Conservation (phyloP, 2,113 vertebrate species). For the Strigops habroptila region DNA sequence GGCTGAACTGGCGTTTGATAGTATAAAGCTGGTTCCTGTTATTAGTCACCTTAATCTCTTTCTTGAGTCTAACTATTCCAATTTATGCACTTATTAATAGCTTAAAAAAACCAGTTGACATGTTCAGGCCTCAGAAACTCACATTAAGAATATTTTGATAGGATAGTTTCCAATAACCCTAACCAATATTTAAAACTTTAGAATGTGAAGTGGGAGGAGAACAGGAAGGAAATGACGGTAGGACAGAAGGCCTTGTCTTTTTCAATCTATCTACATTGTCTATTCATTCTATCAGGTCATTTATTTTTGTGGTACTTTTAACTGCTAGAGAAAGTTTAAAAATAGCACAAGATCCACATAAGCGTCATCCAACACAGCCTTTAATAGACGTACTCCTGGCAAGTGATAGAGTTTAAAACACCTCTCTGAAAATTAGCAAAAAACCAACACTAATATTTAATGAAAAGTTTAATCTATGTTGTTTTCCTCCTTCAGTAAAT, state of each 20-base stretch:
- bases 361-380: neutral
- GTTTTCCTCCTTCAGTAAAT: neutral
- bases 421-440: neutral
- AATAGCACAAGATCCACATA: neutral
- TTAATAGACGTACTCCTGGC: neutral
- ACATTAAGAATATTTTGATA: neutral
- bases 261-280: neutral
- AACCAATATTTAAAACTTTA: neutral
- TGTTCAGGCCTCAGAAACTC: neutral
- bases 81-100: neutral
- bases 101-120: neutral
- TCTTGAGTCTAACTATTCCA: neutral
- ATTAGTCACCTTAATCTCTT: neutral
- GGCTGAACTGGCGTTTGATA: neutral
- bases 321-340: neutral
- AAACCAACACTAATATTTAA: neutral
- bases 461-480: neutral
- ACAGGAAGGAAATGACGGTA: accelerated
- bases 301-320: neutral
- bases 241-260: neutral
- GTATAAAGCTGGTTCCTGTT: neutral
- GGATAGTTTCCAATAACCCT: neutral
- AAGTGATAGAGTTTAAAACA: neutral
- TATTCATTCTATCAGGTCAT: neutral
- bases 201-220: neutral